Evolutionary conservation across 2,113 vertebrate species (phyloP).

Genomic region (Eclectus roratus): DNA sequence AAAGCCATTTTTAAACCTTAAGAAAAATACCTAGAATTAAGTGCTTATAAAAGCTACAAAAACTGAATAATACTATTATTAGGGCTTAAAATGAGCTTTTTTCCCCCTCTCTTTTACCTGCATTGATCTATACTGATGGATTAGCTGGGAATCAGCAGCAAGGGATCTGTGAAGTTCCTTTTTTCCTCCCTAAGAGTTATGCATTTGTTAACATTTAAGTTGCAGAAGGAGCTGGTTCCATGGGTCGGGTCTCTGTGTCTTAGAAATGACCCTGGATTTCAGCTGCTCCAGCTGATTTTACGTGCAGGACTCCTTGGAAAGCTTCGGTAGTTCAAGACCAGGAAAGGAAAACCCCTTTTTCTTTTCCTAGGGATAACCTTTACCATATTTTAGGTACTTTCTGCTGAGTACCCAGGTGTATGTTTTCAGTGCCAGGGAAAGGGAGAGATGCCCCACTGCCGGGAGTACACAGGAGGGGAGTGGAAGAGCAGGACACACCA

Average conservation of each 20-base stretch:
- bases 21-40: conserved; percentile 65
- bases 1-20: conserved; percentile 44
- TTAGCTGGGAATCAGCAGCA: background rate
- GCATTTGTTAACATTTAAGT: background rate
- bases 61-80: conserved; percentile 44
- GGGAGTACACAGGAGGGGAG: background rate
- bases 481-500: fast-evolving
- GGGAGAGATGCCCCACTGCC: background rate
- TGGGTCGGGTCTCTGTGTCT: background rate
- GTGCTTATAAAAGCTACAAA: conserved; percentile 55
- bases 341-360: background rate
- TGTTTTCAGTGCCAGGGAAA: background rate
- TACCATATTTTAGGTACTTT: background rate
- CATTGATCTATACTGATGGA: background rate
- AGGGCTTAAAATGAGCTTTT: conserved; percentile 64
- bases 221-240: background rate
- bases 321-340: background rate
- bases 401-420: background rate
- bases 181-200: background rate
- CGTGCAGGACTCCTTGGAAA: background rate
- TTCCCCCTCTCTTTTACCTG: background rate
- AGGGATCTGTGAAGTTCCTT: background rate
- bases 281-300: background rate
- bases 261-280: background rate
- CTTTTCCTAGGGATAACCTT: background rate